Base-by-base conservation (phyloP, 1,140 invertebrate species). In the Conus ventricosus region DNA sequence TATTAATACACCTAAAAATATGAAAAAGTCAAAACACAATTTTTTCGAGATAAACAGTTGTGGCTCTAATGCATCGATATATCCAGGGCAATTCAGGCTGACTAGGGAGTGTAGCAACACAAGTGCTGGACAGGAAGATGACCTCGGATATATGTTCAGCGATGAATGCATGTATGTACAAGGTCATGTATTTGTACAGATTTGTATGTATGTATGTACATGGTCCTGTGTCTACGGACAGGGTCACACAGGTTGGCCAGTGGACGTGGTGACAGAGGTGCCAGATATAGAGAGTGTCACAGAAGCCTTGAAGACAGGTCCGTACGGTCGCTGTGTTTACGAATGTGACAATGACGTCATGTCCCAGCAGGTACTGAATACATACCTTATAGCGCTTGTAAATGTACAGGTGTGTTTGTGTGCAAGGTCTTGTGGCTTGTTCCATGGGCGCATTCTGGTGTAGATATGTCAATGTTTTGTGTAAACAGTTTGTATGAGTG, bases 311-410 rank as follows among this genome's bases (percentile, higher is more conserved):
- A 89, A 90, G 80, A 93, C 89, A 7, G 93, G 94, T 57, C 93
- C 93, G 20, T 96, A 96, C 90, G 95, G 95, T 5, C 89, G 91
- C 82, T 96, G 95, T 94, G 95, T 96, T 0, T 96, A 96, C 89
- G 94, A 95, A 76, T 92, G 93, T 89, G 94, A 95, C 89, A 96
- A 96, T 91, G 95, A 96, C 91, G 95, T 96, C 23, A 93, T 94
- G 80, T 95, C 95, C 89, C 92, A 95, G 89, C 95, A 95, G 92
- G 94, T 94, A 88, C 82, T 17, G 60, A 53, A 20, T 51, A 71
- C 60, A 71, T 60, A 86, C 39, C 39, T 39, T 39, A 39, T 39
- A 1, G 39, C 3, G 39, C 39, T 85, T n/a, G 23, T 20, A 11
- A 51, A 55, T 57, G 51, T 15, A 15, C 13, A 85, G 17, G 23